Evolutionary conservation across 1,140 invertebrate species (phyloP).

Genomic region (Acromyrmex charruanus): DNA sequence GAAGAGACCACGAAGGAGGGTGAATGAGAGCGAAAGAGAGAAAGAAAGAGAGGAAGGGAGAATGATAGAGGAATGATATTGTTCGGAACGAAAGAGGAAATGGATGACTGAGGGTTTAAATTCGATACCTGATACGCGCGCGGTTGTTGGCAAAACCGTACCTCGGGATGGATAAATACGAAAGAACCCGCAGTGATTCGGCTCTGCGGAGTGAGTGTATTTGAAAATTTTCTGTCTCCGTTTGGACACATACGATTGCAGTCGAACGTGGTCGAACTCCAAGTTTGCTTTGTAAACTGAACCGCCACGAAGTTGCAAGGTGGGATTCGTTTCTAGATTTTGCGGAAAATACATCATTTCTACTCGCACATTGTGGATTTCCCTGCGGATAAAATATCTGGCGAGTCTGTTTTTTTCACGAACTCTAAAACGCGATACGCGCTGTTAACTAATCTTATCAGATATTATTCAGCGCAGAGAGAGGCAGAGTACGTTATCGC

Average conservation of each 20-base stretch:
- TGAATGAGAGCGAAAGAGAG: background rate
- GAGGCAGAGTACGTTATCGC: slow-evolving; percentile 4
- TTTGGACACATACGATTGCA: slow-evolving; percentile 39
- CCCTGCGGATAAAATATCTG: slow-evolving; percentile 18
- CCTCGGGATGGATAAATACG: slow-evolving; percentile 47
- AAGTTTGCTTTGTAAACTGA: slow-evolving; percentile 58
- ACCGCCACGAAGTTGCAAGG: slow-evolving; percentile 16
- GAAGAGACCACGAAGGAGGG: background rate
- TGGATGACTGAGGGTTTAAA: slow-evolving; percentile 51
- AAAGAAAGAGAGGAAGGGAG: background rate
- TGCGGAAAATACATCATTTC: slow-evolving; percentile 24
- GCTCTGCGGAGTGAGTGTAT: slow-evolving; percentile 24
- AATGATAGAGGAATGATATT: slow-evolving; percentile 31
- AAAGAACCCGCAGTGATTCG: slow-evolving; percentile 19
- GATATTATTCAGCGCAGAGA: slow-evolving; percentile 1
- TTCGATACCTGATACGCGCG: slow-evolving; percentile 53
- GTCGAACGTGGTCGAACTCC: slow-evolving; percentile 20
- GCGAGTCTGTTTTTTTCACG: background rate
- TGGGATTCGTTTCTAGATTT: slow-evolving; percentile 40
- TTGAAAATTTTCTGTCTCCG: slow-evolving; percentile 55
- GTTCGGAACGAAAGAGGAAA: slow-evolving; percentile 31
- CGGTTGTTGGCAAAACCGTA: slow-evolving; percentile 49
- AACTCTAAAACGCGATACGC: slow-evolving; percentile 26
- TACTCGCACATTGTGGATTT: background rate
- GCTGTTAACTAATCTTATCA: slow-evolving; percentile 49